Evolutionary conservation across 2,113 vertebrate species (phyloP).

Genomic region (Chionis minor): DNA sequence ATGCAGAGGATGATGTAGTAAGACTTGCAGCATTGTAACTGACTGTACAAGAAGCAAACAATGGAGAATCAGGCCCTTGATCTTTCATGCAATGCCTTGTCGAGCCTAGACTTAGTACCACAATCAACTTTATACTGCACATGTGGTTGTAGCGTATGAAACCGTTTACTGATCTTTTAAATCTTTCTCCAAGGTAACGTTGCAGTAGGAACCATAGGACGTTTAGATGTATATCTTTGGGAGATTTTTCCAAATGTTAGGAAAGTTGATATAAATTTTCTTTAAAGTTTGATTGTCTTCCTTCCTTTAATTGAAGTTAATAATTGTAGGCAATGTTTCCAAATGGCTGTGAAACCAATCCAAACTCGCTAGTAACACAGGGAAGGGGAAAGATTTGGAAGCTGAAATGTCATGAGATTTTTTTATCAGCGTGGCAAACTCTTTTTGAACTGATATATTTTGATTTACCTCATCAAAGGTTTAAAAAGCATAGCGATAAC

Average conservation of each 20-base stretch:
- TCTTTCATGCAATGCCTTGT: not conserved
- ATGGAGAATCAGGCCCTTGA: not conserved
- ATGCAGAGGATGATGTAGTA: not conserved
- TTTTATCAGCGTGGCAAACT: not conserved
- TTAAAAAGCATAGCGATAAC: slow-evolving; percentile 17
- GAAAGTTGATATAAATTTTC: not conserved
- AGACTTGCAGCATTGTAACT: not conserved
- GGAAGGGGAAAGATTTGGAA: not conserved
- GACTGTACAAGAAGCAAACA: not conserved
- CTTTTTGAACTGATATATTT: not conserved
- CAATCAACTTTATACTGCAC: not conserved
- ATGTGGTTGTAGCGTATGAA: not conserved
- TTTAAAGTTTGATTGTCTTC: not conserved
- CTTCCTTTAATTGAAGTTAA: not conserved
- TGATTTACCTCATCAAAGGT: slow-evolving; percentile 14
- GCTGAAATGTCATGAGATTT: not conserved
- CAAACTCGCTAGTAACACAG: not conserved
- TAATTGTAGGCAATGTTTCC: not conserved
- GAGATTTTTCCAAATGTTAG: not conserved
- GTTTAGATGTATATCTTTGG: not conserved
- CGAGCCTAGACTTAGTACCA: not conserved
- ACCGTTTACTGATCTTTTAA: not conserved
- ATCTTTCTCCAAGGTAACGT: not conserved
- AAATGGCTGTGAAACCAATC: not conserved
- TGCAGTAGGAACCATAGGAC: not conserved